These are phyloP conservation scores for Solea solea DNA, from an alignment of 2,113 vertebrate genomes.

Conservation along the genomic window DNA sequence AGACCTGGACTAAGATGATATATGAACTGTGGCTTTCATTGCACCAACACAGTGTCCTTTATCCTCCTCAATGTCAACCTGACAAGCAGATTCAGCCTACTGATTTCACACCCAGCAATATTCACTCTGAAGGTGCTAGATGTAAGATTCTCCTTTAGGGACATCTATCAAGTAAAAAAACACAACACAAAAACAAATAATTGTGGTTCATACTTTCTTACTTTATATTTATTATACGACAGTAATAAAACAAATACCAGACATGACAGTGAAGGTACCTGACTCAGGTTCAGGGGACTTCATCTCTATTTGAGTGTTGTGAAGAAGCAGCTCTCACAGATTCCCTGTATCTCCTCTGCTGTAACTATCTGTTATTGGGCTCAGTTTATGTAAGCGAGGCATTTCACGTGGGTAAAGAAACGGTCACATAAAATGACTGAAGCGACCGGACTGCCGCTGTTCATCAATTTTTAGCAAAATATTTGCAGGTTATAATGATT, in stretches of 20 bases:
- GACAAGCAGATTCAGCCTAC: background rate
- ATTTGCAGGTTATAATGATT: background rate
- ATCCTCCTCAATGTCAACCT: slow-evolving; percentile 16
- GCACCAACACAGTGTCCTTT: background rate
- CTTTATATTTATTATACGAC: background rate
- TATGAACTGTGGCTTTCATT: slow-evolving; percentile 36
- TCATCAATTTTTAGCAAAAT: background rate
- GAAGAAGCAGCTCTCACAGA: background rate
- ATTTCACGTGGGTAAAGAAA: slow-evolving; percentile 44
- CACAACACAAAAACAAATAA: background rate
- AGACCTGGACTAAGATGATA: slow-evolving; percentile 12
- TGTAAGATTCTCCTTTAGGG: background rate
- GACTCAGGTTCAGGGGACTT: background rate
- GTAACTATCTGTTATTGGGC: background rate
- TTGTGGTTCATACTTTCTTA: background rate
- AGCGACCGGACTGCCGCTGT: background rate
- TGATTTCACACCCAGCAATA: background rate
- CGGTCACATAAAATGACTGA: background rate
- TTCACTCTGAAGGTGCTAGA: background rate
- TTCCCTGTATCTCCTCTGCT: background rate
- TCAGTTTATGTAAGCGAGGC: background rate
- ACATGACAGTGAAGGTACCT: background rate
- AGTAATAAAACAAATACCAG: background rate
- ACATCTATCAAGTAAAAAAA: background rate
- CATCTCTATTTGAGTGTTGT: background rate